Base-by-base conservation (phyloP, 2,797 vertebrate genomes). In the Austrolebias charrua region DNA sequence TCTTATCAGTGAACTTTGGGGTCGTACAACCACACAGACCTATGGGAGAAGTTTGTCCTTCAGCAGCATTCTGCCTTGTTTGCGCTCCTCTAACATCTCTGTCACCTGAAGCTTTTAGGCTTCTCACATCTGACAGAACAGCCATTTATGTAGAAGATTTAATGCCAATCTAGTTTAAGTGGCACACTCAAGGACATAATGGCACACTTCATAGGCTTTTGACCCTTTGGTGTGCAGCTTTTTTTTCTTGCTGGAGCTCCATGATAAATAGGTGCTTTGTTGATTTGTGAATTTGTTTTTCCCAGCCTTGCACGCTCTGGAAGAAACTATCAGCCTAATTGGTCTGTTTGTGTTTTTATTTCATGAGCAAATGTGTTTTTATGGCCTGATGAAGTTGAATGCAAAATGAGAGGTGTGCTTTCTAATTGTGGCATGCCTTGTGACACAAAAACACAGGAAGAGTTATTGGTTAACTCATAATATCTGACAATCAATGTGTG, bases 111-210 rank as follows among this genome's bases (percentile, higher is more conserved):
- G 76, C 66, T 75, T 85, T 76, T 63, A 59, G 70, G 15, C 24
- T 9, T 15, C 16, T 66, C 76, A 76, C 63, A 63, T 64, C 69
- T 71, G 72, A 83, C 75, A 80, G 74, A 61, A 72, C 65, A 75
- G 74, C 68, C 66, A 66, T 82, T 77, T 73, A 67, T 71, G 76
- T 80, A 46, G 72, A 54, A 86, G 82, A 89, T 89, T 88, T 86
- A 85, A 80, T 61, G 71, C 76, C 84, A 84, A 88, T 89, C 78
- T 78, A 68, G 60, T 20, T 78, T 75, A 81, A 90, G 82, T 80
- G 79, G 68, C 59, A 63, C 66, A 64, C 77, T 89, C 81, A 88
- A 89, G 87, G 86, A 65, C 84, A 84, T 52, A 69, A 72, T 68
- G 69, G 62, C 60, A 62, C 6, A 2, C 45, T 64, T 71, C 60